Percentiles rank a stretch among this genome's conserved stretches.
These are phyloP conservation scores for Trachops cirrhosus DNA, from an alignment of 2,797 vertebrate genomes.

Conservation along the genomic window DNA sequence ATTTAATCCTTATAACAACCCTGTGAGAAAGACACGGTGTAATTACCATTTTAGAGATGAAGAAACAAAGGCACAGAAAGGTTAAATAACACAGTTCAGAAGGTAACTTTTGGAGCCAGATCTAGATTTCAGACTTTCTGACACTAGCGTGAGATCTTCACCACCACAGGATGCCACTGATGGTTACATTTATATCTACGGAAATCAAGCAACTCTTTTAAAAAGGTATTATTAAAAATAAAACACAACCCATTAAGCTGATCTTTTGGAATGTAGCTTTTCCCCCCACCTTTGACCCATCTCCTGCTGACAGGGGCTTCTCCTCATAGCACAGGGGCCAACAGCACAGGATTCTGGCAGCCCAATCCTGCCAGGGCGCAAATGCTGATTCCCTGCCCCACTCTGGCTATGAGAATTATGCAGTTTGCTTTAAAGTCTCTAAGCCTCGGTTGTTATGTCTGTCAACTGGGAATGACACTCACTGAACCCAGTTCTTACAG, in stretches of 20 bases:
- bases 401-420: neutral
- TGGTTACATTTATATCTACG: neutral
- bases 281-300: neutral
- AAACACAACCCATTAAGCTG: neutral
- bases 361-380: neutral
- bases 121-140: neutral
- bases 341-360: neutral
- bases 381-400: neutral
- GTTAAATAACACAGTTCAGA: neutral
- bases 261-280: neutral
- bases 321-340: neutral
- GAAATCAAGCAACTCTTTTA: neutral
- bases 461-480: neutral
- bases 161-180: neutral
- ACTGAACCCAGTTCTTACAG: neutral
- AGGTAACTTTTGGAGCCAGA: neutral
- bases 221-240: neutral
- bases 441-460: neutral
- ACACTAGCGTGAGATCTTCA: neutral
- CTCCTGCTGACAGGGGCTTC: neutral
- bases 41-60: neutral
- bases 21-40: neutral
- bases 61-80: neutral
- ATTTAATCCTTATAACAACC: neutral
- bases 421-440: neutral